A percentile compares a stretch with the other conserved stretches of the same genome.
Conservation (phyloP, 2,113 vertebrate species). For the Nothoprocta pentlandii region DNA sequence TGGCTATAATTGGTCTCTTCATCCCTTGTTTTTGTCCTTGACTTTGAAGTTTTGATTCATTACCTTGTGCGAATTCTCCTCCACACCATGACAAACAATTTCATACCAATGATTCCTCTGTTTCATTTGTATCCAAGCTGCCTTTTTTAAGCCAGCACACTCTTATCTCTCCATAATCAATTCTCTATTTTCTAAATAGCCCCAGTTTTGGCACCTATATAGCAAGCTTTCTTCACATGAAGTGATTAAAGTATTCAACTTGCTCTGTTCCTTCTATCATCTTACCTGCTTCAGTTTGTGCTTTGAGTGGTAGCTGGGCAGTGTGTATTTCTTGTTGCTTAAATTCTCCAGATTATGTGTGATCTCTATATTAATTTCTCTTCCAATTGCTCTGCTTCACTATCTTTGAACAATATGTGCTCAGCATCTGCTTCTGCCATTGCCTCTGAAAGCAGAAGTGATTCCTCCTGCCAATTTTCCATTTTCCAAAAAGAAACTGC, state of each 20-base stretch:
- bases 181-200: constrained; percentile 39
- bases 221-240: not conserved
- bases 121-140: not conserved
- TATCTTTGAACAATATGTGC: constrained; percentile 33
- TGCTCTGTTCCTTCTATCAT: not conserved
- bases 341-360: constrained; percentile 57
- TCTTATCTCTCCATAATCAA: not conserved
- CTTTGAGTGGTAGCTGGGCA: constrained; percentile 30
- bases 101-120: not conserved
- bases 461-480: constrained; percentile 70
- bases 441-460: constrained; percentile 60
- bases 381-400: constrained; percentile 33
- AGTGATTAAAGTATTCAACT: not conserved
- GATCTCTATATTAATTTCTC: constrained; percentile 67
- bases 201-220: not conserved
- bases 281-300: constrained; percentile 57
- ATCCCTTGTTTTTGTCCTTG: not conserved
- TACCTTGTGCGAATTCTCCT: not conserved
- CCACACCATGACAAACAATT: not conserved
- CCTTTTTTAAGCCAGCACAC: not conserved
- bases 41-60: constrained; percentile 9
- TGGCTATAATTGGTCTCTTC: not conserved
- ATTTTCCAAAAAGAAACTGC: constrained; percentile 19
- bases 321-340: not conserved
- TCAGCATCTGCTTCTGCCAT: constrained; percentile 58